These are phyloP conservation scores for Drosophila ambigua DNA, from an alignment of 1,140 invertebrate genomes.

Conservation along the genomic window DNA sequence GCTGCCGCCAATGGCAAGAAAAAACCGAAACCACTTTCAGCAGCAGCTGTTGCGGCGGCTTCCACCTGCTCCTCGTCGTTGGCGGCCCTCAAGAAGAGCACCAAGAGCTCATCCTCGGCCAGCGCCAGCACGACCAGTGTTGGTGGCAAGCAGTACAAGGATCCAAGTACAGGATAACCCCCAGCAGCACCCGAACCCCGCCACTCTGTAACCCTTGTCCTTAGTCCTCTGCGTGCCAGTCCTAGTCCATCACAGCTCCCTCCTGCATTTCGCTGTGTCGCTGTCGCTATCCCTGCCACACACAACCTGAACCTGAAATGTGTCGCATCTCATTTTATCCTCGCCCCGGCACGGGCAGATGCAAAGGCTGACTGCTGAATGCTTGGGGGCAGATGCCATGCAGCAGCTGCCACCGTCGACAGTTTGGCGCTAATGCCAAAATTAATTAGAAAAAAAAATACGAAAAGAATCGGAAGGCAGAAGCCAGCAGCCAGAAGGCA, in stretches of 20 bases:
- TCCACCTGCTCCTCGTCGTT: constrained; percentile 52
- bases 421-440: constrained; percentile 74
- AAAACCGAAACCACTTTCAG: constrained; percentile 21
- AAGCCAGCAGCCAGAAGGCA: no score
- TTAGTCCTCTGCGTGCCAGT: not conserved
- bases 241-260: not conserved
- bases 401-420: constrained; percentile 46
- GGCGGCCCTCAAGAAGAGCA: constrained; percentile 60
- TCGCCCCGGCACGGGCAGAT: no score
- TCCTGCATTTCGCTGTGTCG: no score
- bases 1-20: constrained; percentile 47
- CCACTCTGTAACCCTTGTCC: no score
- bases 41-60: constrained; percentile 33
- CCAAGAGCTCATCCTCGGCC: constrained; percentile 48
- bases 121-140: constrained; percentile 28
- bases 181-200: not conserved
- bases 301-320: no score
- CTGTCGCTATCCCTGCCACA: no score
- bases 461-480: constrained; percentile 41
- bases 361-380: no score
- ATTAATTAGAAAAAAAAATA: constrained; percentile 66
- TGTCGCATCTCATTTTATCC: no score
- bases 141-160: constrained; percentile 74
- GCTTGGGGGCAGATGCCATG: constrained; percentile 27
- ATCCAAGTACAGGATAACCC: constrained; percentile 74